A percentile compares a stretch with the other conserved stretches of the same genome.
These are phyloP conservation scores for Megaceryle alcyon DNA, from an alignment of 2,797 vertebrate genomes.

Conservation along the genomic window DNA sequence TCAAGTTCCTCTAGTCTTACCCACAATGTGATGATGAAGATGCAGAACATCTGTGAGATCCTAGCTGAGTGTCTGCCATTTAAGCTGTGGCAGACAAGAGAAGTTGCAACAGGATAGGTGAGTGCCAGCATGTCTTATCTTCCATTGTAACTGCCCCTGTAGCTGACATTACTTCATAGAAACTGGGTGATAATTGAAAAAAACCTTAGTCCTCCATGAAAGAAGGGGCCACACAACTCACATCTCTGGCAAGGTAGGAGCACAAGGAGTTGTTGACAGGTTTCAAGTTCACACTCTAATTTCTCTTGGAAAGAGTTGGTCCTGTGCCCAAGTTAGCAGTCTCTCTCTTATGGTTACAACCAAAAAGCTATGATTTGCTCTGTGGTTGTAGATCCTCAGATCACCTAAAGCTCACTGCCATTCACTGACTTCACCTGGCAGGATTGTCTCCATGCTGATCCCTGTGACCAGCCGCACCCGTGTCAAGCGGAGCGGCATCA, in stretches of 20 bases:
- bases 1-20: not conserved
- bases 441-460: slow-evolving; percentile 90
- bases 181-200: not conserved
- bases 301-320: not conserved
- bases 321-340: not conserved
- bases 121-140: not conserved
- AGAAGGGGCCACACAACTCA: not conserved
- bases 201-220: not conserved
- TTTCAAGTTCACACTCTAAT: not conserved
- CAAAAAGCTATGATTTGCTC: not conserved
- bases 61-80: not conserved
- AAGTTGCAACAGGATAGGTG: not conserved
- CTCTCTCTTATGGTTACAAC: not conserved
- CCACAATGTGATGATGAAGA: not conserved
- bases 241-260: not conserved
- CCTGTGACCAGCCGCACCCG: slow-evolving; percentile 87
- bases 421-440: slow-evolving; percentile 51
- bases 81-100: not conserved
- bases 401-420: not conserved
- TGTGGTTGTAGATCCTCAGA: not conserved
- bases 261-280: not conserved
- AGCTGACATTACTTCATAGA: not conserved
- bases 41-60: not conserved
- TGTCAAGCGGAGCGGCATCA: slow-evolving; percentile 88
- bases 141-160: not conserved